Evolutionary conservation across 2,888 invertebrate genomes (phyloP).

Genomic region (Uropetala carovei): DNA sequence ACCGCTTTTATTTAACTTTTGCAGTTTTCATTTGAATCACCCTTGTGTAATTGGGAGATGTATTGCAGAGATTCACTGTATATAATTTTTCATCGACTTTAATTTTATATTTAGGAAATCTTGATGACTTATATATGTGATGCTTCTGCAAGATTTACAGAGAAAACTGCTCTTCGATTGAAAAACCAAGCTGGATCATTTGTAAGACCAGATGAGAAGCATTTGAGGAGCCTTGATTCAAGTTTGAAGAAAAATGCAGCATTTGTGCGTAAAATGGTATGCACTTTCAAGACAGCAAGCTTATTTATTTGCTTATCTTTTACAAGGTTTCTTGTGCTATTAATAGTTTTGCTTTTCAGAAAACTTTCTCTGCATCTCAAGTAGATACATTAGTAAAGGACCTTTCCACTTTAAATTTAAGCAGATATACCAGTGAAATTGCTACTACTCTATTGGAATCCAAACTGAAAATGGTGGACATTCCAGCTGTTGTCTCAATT

Average conservation of each 20-base stretch:
- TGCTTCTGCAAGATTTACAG: constrained; percentile 71
- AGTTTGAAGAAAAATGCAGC: constrained; percentile 98
- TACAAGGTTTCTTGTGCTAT: neutral
- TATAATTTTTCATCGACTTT: neutral
- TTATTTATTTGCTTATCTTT: neutral
- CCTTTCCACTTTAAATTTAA: constrained; percentile 90
- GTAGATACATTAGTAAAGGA: constrained; percentile 90
- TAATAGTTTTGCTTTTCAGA: constrained; percentile 74
- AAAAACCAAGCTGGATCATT: constrained; percentile 66
- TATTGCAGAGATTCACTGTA: too few species aligned
- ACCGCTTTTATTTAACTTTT: too few species aligned
- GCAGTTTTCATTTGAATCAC: too few species aligned
- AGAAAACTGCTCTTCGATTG: constrained; percentile 69
- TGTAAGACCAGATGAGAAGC: constrained; percentile 86
- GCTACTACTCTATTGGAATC: constrained; percentile 96
- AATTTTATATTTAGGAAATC: constrained; percentile 68
- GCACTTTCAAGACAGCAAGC: constrained; percentile 65
- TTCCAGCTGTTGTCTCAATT: constrained; percentile 89
- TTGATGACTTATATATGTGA: constrained; percentile 73
- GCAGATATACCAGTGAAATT: constrained; percentile 97
- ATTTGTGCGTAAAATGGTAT: constrained; percentile 93
- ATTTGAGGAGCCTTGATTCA: constrained; percentile 94
- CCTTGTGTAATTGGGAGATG: too few species aligned
- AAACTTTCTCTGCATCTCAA: constrained; percentile 91
- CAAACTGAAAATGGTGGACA: constrained; percentile 97